These are phyloP conservation scores for Balanococcus diminutus DNA, from an alignment of 2,888 invertebrate genomes.

Conservation along the genomic window DNA sequence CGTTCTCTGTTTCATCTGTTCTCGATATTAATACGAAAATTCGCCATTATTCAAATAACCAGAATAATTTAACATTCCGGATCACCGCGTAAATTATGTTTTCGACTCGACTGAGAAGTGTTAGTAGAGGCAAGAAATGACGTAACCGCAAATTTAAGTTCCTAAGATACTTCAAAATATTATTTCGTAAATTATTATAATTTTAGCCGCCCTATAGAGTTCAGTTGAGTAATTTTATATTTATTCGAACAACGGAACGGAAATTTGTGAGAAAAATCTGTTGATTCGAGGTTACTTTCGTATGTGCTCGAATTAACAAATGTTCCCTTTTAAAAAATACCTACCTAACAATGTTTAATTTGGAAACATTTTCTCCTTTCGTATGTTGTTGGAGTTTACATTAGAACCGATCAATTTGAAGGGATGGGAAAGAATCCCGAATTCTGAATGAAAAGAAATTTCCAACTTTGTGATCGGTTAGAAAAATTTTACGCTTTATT, in stretches of 20 bases:
- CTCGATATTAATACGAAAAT: conserved; percentile 13
- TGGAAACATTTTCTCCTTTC: background rate
- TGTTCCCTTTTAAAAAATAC: background rate
- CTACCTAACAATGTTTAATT: background rate
- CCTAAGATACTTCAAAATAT: conserved; percentile 18
- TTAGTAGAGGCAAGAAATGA: conserved; percentile 3
- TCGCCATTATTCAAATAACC: conserved; percentile 24
- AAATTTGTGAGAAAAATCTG: background rate
- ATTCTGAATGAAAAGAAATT: background rate
- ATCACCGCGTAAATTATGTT: conserved; percentile 26
- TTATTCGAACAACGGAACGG: background rate
- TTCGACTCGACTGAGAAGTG: background rate
- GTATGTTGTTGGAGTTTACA: background rate
- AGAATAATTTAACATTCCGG: conserved; percentile 34
- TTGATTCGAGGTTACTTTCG: background rate
- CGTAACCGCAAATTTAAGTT: conserved; percentile 25
- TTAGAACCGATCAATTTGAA: background rate
- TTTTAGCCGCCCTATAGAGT: background rate
- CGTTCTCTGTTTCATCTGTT: background rate
- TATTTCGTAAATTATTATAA: conserved; percentile 20
- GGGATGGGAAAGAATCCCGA: background rate
- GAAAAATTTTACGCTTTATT: background rate
- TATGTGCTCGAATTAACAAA: background rate
- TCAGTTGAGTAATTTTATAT: background rate
- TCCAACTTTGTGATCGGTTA: background rate